A percentile compares a stretch with the other conserved stretches of the same genome.
Conservation (phyloP, 2,113 vertebrate genomes). For the Holacanthus passer region DNA sequence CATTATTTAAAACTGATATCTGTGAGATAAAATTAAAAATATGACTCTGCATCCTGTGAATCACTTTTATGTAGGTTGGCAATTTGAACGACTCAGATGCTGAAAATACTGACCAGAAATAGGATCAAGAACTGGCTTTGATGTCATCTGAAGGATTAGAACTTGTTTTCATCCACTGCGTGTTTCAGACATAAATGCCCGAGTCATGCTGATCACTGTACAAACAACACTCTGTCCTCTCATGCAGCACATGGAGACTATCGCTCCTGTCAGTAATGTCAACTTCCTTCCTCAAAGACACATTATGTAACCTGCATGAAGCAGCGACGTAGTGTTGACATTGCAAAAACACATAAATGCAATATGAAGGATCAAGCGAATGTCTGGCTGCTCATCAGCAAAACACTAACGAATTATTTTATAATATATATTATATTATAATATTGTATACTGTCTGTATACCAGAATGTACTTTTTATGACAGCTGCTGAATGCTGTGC, state of each 20-base stretch:
- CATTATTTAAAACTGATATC: too few relatives aligned
- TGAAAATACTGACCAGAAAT: too few relatives aligned
- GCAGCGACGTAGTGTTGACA: background rate
- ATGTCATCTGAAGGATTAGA: too few relatives aligned
- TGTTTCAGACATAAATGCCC: too few relatives aligned
- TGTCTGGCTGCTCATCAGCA: background rate
- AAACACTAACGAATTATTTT: background rate
- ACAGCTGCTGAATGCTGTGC: too few relatives aligned
- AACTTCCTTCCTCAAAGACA: constrained; percentile 9
- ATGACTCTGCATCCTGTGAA: too few relatives aligned
- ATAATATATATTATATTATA: too few relatives aligned
- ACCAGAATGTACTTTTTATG: background rate
- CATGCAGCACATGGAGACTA: background rate
- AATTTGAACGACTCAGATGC: too few relatives aligned
- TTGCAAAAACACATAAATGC: background rate
- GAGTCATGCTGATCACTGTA: background rate
- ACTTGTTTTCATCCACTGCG: too few relatives aligned
- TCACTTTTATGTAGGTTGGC: too few relatives aligned
- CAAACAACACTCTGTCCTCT: background rate
- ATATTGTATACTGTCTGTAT: background rate
- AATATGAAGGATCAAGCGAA: background rate
- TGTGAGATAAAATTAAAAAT: too few relatives aligned
- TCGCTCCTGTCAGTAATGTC: background rate
- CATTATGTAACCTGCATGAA: constrained; percentile 22
- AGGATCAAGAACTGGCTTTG: too few relatives aligned